Evolutionary conservation across 2,113 vertebrate species (phyloP), one percentile per base, ranked within the genome.

Genomic region (Vulpes ferrilata): DNA sequence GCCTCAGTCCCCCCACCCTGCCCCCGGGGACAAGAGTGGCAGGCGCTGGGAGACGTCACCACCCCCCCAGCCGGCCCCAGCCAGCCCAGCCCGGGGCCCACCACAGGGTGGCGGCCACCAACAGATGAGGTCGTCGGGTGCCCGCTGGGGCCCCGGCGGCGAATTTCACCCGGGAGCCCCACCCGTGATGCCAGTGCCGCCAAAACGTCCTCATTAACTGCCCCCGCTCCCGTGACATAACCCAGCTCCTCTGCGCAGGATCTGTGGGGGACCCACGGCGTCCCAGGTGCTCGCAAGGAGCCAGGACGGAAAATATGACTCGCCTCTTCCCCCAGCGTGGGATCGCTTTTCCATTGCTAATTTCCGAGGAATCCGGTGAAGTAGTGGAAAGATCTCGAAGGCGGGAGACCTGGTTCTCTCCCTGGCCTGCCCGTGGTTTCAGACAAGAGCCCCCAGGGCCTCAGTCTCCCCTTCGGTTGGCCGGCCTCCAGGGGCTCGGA

Each of bases 371-470:
- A 98, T 96, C 97, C 0, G 30, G 90, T 97, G 97, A 97, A 90
- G 97, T 92, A 97, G 95, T 97, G 98, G 97, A 98, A 98, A 98
- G 96, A 81, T 0, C 25, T 10, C 95, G 98, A 9, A 97, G 93
- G 43, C 78, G 0, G 4, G 89, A 55, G 23, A 11, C 11, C 35
- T 8, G 0, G 20, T 27, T 62, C 32, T 43, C 78, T 12, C 4
- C 25, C 4, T 10, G 35, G 80, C 85, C 60, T 1, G 0, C n/a
- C n/a, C 27, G 78, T 15, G 7, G 32, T 59, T 84, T 86, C 3
- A 5, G 67, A n/a, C 32, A 48, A 43, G 1, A 48, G 55, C 48
- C 22, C 38, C 80, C 32, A 13, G 20, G 91, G 74, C 0, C 97
- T 90, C 16, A 7, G 84, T 82, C 93, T 98, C 3, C 1, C 57